Evolutionary conservation across 1,140 invertebrate species (phyloP), one percentile per base, ranked within the genome.

Genomic region (Aplysia californica): DNA sequence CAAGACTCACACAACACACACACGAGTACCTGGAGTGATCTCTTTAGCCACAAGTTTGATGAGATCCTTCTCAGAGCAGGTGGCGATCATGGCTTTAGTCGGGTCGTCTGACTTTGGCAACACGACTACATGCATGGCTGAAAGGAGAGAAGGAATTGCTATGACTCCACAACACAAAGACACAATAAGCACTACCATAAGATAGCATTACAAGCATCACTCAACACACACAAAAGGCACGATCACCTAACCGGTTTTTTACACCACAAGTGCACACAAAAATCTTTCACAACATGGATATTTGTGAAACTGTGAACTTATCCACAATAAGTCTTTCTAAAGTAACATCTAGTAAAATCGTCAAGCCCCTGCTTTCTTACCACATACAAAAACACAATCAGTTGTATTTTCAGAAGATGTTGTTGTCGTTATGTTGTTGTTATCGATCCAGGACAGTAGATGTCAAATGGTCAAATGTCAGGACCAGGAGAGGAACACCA

Each of bases 121-220:
- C 67, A 87, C 79, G 58, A 87, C 86, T 58, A 87, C 83, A 80
- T 86, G 85, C 44, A 87, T 80, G 61, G 79, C 86, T 87, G 69
- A 76, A 73, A 78, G 70, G 74, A 78, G 76, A 77, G 81, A 78
- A 78, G 76, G 79, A 67, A 81, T 73, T 76, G 74, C 67, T 80
- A 26, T 59, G 31, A 73, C 56, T 2, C 6, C 29, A 61, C n/a
- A n/a, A n/a, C n/a, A n/a, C n/a, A 61, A 10, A 6, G 44, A 50
- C 10, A 15, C 44, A 50, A 15, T 50, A 50, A 18, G 10, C 20
- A 10, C 65, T 36, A 23, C 5, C 65, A 33, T 6, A 39, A 20
- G 36, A 33, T 50, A n/a, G 23, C 31, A 72, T 26, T 58, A 35
- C 31, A 58, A n/a, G n/a, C 33, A 75, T 38, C 29, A 76, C 15